phyloP scores from a whole-genome alignment of 2,888 invertebrate species.

The Conus canariensis region DNA sequence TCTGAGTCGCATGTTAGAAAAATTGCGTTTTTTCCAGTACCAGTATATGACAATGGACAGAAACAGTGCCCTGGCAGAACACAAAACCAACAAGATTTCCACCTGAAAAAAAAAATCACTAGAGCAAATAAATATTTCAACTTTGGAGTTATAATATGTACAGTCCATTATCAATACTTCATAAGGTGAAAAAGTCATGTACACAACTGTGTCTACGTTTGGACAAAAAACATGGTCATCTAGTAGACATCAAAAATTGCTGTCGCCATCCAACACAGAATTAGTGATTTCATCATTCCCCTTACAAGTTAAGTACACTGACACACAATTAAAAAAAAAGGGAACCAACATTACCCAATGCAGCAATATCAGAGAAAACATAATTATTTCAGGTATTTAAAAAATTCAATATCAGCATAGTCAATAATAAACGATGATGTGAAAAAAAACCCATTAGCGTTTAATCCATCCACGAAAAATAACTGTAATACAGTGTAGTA shows the following conservation, averaged over 20 bases:
- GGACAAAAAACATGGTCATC: not conserved
- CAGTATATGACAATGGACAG: not conserved
- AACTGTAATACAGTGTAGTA: too few relatives aligned
- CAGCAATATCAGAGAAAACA: too few relatives aligned
- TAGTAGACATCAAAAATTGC: too few relatives aligned
- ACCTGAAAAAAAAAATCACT: not conserved
- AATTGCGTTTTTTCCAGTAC: not conserved
- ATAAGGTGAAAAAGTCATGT: not conserved
- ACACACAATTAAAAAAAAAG: not conserved
- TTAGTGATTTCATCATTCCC: not conserved
- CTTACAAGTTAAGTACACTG: too few relatives aligned
- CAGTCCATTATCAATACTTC: not conserved
- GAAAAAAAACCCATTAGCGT: too few relatives aligned
- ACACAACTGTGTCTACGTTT: not conserved
- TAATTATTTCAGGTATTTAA: too few relatives aligned
- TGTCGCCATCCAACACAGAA: too few relatives aligned
- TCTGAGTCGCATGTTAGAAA: conserved; percentile 3
- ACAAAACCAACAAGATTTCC: not conserved
- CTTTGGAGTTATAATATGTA: not conserved
- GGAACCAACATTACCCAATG: too few relatives aligned
- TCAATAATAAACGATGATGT: too few relatives aligned
- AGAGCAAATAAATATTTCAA: conserved; percentile 5
- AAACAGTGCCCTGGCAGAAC: not conserved
- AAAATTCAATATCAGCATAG: too few relatives aligned
- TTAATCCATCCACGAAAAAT: too few relatives aligned